Evolutionary conservation across 2,113 vertebrate species (phyloP), one percentile per base, ranked within the genome.

Genomic region (Neofelis nebulosa): DNA sequence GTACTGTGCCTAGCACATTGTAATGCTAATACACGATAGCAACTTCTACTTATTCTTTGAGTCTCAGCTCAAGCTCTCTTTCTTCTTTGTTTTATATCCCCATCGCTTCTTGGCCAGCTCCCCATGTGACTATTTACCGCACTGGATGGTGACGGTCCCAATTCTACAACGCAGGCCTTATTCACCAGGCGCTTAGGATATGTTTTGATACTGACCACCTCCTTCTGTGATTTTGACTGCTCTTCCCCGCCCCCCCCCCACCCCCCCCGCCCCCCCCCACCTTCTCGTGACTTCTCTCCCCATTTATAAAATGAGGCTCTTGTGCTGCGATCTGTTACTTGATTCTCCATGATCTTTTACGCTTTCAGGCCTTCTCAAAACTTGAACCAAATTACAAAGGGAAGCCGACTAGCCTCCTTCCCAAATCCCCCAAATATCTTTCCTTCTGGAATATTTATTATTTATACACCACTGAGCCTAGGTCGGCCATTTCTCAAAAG

Each of bases 401-500:
- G 96, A 98, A 98, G 91, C 36, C 76, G 98, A 98, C 80, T 57
- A 31, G 4, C 18, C 8, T 36, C 87, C 83, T 79, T 73, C 50
- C 29, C 63, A 89, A 96, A 86, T 92, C 80, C 88, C 82, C 91
- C 74, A 98, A 97, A 90, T 95, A 91, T 96, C 88, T 97, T 97
- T 93, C 94, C 91, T 96, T 83, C 9, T 4, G 94, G 95, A 96
- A 89, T 97, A 95, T 98, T 98, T 98, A 97, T 98, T 98, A 98
- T 98, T 98, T 98, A 98, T 98, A 97, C 86, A 98, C 97, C 97
- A 93, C 94, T 91, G 96, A 97, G 97, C 98, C 97, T 97, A 95
- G 97, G 95, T 98, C 61, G 93, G 98, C 97, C 98, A 96, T 98
- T 98, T 98, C 98, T 99, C 98, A 97, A 98, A 98, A 98, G 97